Conservation (phyloP, 2,797 vertebrate species). For the Apodemus agrarius region DNA sequence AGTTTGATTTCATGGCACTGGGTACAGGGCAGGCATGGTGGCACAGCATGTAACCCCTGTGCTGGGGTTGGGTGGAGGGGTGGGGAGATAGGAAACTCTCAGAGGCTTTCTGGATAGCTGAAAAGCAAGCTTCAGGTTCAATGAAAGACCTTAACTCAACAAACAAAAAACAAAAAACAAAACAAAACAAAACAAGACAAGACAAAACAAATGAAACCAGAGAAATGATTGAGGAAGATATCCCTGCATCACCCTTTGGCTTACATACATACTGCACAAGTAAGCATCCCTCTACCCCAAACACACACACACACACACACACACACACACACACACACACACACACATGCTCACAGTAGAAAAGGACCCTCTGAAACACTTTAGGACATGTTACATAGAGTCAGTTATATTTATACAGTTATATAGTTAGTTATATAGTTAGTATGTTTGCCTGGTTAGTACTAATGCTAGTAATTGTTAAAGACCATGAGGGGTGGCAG, state of each 20-base stretch:
- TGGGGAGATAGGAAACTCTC: not conserved
- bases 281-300: not conserved
- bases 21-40: not conserved
- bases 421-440: not conserved
- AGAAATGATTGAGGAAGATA: not conserved
- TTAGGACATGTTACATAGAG: not conserved
- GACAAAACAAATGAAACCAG: not conserved
- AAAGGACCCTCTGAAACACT: not conserved
- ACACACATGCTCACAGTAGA: not conserved
- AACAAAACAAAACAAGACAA: no score
- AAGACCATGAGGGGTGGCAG: not conserved
- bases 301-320: not conserved
- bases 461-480: not conserved
- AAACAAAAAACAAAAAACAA: no score
- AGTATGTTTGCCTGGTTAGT: not conserved
- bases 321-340: no score
- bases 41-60: no score
- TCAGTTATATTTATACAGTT: not conserved
- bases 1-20: not conserved
- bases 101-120: not conserved
- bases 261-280: not conserved
- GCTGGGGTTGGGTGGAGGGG: not conserved
- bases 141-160: not conserved
- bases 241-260: not conserved
- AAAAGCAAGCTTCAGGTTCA: not conserved